Evolutionary conservation across 2,888 invertebrate genomes (phyloP).

Genomic region (Cryptosula pallasiana): DNA sequence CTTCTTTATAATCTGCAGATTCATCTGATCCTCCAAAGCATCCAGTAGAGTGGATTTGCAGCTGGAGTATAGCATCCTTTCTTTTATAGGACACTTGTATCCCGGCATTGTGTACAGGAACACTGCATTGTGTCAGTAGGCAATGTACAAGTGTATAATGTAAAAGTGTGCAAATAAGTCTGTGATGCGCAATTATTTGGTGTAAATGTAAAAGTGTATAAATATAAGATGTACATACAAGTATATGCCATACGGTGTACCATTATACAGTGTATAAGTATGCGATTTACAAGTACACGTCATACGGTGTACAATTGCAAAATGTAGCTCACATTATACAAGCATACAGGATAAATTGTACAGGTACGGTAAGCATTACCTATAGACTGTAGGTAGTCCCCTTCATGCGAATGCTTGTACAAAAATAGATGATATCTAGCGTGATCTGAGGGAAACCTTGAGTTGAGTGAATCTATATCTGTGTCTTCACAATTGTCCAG

Average conservation of each 20-base stretch:
- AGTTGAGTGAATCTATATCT: slow-evolving; percentile 61
- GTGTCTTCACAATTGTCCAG: slow-evolving; percentile 62
- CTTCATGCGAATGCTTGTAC: slow-evolving; percentile 88
- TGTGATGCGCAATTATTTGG: no score
- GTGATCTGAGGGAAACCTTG: slow-evolving; percentile 74
- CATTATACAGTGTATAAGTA: no score
- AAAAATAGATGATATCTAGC: slow-evolving; percentile 87
- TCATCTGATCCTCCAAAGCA: slow-evolving; percentile 68
- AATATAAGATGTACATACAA: no score
- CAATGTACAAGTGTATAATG: no score
- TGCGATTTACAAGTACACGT: no score
- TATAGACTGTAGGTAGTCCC: slow-evolving; percentile 77
- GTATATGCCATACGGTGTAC: no score
- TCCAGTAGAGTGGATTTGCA: slow-evolving; percentile 86
- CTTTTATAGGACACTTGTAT: slow-evolving; percentile 89
- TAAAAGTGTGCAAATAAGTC: no score
- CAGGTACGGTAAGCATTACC: slow-evolving; percentile 61
- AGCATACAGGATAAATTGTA: no score
- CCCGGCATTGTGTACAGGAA: slow-evolving; percentile 99
- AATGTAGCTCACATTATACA: no score
- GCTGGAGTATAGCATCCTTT: slow-evolving; percentile 96
- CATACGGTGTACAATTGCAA: no score
- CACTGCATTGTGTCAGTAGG: slow-evolving; percentile 67
- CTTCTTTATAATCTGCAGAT: slow-evolving; percentile 77
- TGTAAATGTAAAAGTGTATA: no score